Evolutionary conservation across 2,113 vertebrate genomes (phyloP).

Genomic region (human): DNA sequence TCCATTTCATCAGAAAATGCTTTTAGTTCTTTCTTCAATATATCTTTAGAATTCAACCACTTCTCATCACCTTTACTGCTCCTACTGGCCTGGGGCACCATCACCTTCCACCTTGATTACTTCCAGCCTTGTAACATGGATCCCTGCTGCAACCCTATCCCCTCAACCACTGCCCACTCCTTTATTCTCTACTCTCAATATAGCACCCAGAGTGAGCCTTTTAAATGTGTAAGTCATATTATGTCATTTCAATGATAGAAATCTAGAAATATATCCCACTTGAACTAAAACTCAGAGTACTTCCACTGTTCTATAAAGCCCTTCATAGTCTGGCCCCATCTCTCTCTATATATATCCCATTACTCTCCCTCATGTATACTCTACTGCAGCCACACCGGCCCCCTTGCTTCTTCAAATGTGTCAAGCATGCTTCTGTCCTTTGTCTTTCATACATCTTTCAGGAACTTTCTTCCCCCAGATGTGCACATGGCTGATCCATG

Average conservation of each 20-base stretch:
- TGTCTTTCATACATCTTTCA: neutral
- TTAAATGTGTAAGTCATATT: neutral
- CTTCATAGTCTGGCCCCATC: neutral
- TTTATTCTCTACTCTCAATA: neutral
- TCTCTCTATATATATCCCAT: neutral
- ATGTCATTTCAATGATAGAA: neutral
- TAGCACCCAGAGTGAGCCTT: neutral
- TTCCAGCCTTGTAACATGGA: neutral
- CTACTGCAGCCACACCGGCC: neutral
- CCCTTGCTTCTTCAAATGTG: neutral
- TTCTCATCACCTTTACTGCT: neutral
- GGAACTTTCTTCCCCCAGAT: neutral
- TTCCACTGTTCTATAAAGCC: neutral
- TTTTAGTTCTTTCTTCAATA: neutral
- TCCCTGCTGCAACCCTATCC: neutral
- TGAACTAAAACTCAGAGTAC: neutral
- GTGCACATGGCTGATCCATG: neutral
- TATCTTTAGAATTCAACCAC: neutral
- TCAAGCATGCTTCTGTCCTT: neutral
- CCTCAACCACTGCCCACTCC: neutral
- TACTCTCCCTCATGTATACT: neutral
- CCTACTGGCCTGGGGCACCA: neutral
- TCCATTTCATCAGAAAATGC: neutral
- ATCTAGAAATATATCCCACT: neutral
- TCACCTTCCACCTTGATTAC: neutral